These are phyloP conservation scores for Drosophila funebris DNA, from an alignment of 1,140 invertebrate species.

Conservation along the genomic window DNA sequence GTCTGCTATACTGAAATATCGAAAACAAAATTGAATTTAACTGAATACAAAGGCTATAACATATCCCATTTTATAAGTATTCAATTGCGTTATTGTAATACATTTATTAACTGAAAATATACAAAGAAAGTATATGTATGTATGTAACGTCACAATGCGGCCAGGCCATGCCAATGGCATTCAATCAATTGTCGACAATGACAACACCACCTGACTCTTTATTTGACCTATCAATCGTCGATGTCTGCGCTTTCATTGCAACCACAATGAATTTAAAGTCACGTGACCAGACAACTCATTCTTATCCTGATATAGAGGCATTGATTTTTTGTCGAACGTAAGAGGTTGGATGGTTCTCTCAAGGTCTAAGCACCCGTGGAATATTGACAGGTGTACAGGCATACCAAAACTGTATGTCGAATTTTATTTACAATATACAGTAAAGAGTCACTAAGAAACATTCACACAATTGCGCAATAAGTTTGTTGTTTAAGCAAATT, in stretches of 20 bases:
- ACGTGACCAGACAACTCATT: conserved; percentile 13
- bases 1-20: conserved; percentile 5
- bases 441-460: background rate
- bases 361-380: conserved; percentile 15
- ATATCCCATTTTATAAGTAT: background rate
- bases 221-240: background rate
- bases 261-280: conserved; percentile 1
- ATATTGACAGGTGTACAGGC: conserved; percentile 11
- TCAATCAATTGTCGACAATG: conserved; percentile 5
- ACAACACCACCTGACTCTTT: conserved; percentile 36
- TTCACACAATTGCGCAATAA: no score
- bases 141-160: background rate
- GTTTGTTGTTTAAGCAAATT: background rate
- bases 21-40: background rate
- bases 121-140: conserved; percentile 3
- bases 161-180: background rate
- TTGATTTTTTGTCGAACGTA: conserved; percentile 41
- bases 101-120: background rate
- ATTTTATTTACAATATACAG: background rate
- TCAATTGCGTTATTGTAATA: background rate
- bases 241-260: background rate
- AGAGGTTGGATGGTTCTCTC: background rate
- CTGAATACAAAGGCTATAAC: background rate
- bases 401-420: background rate
- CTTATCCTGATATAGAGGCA: conserved; percentile 16